Evolutionary conservation across 2,797 vertebrate genomes (phyloP).

Genomic region (Cyprinodon diabolis): DNA sequence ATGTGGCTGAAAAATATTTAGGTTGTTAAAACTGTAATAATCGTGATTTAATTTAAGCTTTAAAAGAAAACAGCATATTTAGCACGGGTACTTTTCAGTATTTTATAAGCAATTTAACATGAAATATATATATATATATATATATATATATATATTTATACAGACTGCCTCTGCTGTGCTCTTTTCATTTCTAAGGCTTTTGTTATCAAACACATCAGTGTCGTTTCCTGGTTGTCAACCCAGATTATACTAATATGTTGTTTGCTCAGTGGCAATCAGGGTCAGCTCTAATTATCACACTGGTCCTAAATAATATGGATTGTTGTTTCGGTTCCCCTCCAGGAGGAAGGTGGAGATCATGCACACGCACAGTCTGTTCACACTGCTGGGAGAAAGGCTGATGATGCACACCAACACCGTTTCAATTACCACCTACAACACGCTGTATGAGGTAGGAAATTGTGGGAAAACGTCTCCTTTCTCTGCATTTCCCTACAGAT

Average conservation of each 20-base stretch:
- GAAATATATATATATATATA: too few species aligned
- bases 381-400: constrained; percentile 94
- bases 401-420: constrained; percentile 99
- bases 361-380: constrained; percentile 99
- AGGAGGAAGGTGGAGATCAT: constrained; percentile 99
- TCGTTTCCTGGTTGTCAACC: not conserved
- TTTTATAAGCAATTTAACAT: too few species aligned
- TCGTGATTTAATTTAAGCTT: too few species aligned
- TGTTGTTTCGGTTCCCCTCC: constrained; percentile 27
- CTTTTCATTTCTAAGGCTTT: not conserved
- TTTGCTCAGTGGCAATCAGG: constrained; percentile 46
- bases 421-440: constrained; percentile 98
- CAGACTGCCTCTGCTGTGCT: too few species aligned
- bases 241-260: constrained; percentile 43
- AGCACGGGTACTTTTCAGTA: too few species aligned
- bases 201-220: not conserved
- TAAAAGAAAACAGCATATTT: too few species aligned
- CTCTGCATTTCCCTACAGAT: constrained; percentile 8
- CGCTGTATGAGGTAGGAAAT: constrained; percentile 92
- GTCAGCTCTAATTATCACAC: constrained; percentile 37
- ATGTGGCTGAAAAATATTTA: too few species aligned
- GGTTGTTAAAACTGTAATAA: too few species aligned
- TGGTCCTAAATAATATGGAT: constrained; percentile 26
- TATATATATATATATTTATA: too few species aligned
- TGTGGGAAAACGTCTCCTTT: constrained; percentile 12